A percentile compares a stretch with the other conserved stretches of the same genome.
phyloP scores from a whole-genome alignment of 2,888 invertebrate species.

The Cephus sareptanus region DNA sequence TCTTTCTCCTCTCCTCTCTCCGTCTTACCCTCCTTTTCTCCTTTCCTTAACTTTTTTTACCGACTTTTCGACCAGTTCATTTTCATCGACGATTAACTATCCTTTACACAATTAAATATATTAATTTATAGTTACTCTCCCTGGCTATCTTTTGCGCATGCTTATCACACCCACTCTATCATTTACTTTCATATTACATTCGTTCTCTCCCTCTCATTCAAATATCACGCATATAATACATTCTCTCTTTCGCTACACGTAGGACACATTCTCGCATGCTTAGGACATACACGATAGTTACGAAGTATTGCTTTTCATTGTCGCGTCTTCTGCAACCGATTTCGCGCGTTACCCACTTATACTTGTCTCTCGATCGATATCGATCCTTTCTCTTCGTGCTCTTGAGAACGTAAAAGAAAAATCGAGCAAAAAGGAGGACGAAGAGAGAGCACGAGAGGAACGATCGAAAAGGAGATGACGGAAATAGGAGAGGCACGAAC shows the following conservation, averaged over 20 bases:
- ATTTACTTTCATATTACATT: conserved; percentile 21
- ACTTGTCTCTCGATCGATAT: not conserved
- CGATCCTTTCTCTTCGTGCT: not conserved
- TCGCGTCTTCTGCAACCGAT: conserved; percentile 58
- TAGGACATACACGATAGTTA: conserved; percentile 67
- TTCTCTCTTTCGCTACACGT: conserved; percentile 35
- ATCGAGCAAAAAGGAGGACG: not conserved
- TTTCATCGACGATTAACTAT: conserved; percentile 32
- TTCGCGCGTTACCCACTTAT: not conserved
- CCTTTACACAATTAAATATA: conserved; percentile 37
- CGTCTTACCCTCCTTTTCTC: not conserved
- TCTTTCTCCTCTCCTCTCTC: not conserved
- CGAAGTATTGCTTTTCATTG: conserved; percentile 81
- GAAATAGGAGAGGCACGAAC: not conserved
- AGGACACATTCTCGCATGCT: not conserved
- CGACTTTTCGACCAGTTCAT: not conserved
- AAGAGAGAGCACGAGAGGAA: not conserved
- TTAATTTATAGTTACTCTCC: conserved; percentile 23
- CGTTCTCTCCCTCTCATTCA: conserved; percentile 22
- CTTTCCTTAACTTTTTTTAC: conserved; percentile 1
- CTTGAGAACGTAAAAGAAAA: not conserved
- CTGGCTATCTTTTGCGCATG: conserved; percentile 8
- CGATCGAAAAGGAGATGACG: not conserved
- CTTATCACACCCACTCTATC: conserved; percentile 22
- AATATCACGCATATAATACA: conserved; percentile 1